phyloP scores from a whole-genome alignment of 2,888 invertebrate genomes.

The Uropetala carovei region DNA sequence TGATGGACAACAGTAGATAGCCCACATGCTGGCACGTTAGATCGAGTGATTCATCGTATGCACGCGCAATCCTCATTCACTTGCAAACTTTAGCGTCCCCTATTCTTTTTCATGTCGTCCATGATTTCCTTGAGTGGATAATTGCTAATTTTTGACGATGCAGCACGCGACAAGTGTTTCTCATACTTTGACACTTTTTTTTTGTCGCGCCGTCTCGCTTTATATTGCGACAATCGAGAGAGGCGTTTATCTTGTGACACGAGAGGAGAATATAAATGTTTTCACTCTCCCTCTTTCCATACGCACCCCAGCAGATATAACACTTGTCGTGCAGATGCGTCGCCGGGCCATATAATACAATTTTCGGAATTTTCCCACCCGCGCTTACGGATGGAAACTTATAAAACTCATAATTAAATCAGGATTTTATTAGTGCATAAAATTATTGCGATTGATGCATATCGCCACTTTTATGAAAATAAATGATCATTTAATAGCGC shows the following conservation, averaged over 20 bases:
- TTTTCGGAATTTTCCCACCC: too few species aligned
- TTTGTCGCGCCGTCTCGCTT: not conserved
- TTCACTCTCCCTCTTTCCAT: not conserved
- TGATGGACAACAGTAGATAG: not conserved
- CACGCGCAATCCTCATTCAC: not conserved
- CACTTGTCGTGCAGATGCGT: too few species aligned
- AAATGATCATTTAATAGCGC: too few species aligned
- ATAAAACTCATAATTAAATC: too few species aligned
- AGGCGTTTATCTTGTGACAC: not conserved
- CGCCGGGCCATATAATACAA: too few species aligned
- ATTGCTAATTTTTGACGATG: not conserved
- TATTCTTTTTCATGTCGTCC: not conserved
- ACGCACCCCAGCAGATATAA: too few species aligned
- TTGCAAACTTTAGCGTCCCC: not conserved
- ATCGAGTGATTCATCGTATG: not conserved
- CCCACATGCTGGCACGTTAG: slow-evolving; percentile 17
- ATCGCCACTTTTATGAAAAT: too few species aligned
- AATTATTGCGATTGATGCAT: too few species aligned
- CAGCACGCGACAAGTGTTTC: too few species aligned
- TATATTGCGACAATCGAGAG: not conserved
- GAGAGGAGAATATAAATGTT: not conserved
- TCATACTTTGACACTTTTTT: not conserved
- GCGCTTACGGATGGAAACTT: too few species aligned
- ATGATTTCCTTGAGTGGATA: not conserved
- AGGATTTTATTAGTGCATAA: too few species aligned